Percentiles rank a stretch among this genome's conserved stretches.
These are phyloP conservation scores for Platyura marginata DNA, from an alignment of 1,140 invertebrate species.

Conservation along the genomic window DNA sequence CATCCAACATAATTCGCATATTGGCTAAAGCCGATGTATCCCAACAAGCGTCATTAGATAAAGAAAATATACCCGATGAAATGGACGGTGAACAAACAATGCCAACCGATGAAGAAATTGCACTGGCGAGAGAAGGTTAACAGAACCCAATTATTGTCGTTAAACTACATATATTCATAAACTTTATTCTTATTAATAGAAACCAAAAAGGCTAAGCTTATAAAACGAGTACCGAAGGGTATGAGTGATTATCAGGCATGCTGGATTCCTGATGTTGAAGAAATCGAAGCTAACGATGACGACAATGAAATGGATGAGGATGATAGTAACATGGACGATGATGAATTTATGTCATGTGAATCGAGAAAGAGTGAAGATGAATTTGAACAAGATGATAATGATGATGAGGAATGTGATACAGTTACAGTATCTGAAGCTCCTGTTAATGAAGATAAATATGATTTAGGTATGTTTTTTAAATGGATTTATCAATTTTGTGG, in stretches of 20 bases:
- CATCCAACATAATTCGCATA: background rate
- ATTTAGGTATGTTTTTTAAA: conserved; percentile 41
- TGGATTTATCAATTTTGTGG: conserved; percentile 41
- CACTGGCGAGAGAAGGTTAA: conserved; percentile 44
- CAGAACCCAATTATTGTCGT: no score
- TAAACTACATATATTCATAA: no score
- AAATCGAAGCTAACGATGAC: conserved; percentile 32
- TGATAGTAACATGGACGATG: conserved; percentile 17
- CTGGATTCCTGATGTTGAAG: conserved; percentile 72
- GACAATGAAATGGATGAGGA: conserved; percentile 23
- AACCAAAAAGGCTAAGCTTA: conserved; percentile 39
- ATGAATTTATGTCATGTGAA: conserved; percentile 43
- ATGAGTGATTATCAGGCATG: conserved; percentile 86
- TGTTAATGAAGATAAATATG: conserved; percentile 42
- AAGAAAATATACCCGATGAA: conserved; percentile 67
- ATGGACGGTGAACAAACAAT: conserved; percentile 95
- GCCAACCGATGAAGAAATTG: conserved; percentile 82
- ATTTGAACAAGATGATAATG: conserved; percentile 27
- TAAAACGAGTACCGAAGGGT: conserved; percentile 79
- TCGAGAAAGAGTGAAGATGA: conserved; percentile 32
- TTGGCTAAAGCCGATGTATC: conserved; percentile 44
- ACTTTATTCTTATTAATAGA: no score
- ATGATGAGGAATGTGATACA: conserved; percentile 45
- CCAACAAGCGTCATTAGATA: conserved; percentile 55
- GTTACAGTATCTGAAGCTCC: conserved; percentile 44